Percentiles rank a stretch among this genome's conserved stretches.
phyloP scores from a whole-genome alignment of 2,113 vertebrate genomes.

The Oceanodroma tethys region DNA sequence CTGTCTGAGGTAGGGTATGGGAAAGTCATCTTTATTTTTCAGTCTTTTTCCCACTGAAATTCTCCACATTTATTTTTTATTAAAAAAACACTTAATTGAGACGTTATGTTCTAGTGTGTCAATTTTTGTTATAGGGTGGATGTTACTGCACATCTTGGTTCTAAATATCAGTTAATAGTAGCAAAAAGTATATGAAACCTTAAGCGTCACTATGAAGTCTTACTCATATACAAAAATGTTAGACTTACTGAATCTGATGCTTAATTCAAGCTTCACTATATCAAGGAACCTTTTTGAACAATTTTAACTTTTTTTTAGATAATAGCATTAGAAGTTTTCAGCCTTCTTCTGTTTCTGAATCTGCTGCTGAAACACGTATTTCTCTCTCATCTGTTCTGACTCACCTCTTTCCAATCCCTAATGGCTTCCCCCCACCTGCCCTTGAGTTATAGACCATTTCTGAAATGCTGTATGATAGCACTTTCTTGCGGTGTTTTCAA shows the following conservation, averaged over 20 bases:
- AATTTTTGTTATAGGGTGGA: background rate
- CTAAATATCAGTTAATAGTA: background rate
- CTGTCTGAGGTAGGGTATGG: background rate
- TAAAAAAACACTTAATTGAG: background rate
- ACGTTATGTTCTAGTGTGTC: background rate
- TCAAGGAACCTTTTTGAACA: background rate
- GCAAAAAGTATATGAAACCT: background rate
- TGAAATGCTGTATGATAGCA: slow-evolving; percentile 23
- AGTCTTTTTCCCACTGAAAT: background rate
- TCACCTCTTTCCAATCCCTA: slow-evolving; percentile 23
- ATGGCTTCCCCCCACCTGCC: slow-evolving; percentile 32
- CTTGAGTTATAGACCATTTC: slow-evolving; percentile 39
- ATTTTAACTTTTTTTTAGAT: background rate
- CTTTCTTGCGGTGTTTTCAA: slow-evolving; percentile 9
- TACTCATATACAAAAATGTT: background rate
- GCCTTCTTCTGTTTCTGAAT: background rate
- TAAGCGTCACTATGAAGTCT: background rate
- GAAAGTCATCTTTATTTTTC: background rate
- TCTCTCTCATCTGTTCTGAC: slow-evolving; percentile 30
- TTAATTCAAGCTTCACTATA: background rate
- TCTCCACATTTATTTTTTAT: background rate
- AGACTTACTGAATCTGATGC: background rate
- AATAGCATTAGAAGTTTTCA: background rate
- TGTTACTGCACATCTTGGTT: background rate
- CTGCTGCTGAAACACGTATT: slow-evolving; percentile 1